These are phyloP conservation scores for Acropora tenuis DNA, from an alignment of 64 coral and sea anemone species.

Conservation along the genomic window DNA sequence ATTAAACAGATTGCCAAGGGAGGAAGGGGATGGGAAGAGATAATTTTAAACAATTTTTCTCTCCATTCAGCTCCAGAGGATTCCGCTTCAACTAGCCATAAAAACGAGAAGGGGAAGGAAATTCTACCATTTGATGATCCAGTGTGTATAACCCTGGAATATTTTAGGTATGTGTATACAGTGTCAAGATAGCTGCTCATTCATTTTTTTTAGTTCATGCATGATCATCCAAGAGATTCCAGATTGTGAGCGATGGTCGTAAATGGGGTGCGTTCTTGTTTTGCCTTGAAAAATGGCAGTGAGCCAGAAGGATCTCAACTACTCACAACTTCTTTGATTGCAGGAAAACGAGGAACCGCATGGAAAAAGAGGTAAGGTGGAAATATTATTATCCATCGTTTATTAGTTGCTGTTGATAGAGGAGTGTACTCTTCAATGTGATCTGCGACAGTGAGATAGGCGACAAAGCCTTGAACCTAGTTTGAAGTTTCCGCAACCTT, in stretches of 20 bases:
- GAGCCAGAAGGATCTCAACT: background rate
- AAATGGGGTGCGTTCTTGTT: too few relatives aligned
- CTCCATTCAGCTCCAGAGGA: background rate
- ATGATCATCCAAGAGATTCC: too few relatives aligned
- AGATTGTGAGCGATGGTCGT: too few relatives aligned
- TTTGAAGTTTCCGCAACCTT: too few relatives aligned
- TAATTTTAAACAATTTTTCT: background rate
- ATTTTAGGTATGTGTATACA: conserved; percentile 5
- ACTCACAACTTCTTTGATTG: background rate
- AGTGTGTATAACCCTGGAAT: conserved; percentile 40
- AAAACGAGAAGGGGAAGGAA: background rate
- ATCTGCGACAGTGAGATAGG: too few relatives aligned
- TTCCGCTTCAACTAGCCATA: background rate
- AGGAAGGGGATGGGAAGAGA: too few relatives aligned
- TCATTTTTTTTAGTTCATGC: too few relatives aligned
- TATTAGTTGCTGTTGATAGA: background rate
- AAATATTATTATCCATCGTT: background rate
- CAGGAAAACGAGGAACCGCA: conserved; percentile 46
- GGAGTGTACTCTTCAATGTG: too few relatives aligned
- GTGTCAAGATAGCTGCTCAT: too few relatives aligned
- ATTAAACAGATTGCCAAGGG: too few relatives aligned
- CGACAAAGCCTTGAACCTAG: too few relatives aligned
- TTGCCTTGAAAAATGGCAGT: too few relatives aligned
- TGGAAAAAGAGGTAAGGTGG: conserved; percentile 29
- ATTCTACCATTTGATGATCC: conserved; percentile 22